Percentiles rank a stretch among this genome's conserved stretches.
phyloP scores from a whole-genome alignment of 2,113 vertebrate genomes.

The Callionymus lyra region DNA sequence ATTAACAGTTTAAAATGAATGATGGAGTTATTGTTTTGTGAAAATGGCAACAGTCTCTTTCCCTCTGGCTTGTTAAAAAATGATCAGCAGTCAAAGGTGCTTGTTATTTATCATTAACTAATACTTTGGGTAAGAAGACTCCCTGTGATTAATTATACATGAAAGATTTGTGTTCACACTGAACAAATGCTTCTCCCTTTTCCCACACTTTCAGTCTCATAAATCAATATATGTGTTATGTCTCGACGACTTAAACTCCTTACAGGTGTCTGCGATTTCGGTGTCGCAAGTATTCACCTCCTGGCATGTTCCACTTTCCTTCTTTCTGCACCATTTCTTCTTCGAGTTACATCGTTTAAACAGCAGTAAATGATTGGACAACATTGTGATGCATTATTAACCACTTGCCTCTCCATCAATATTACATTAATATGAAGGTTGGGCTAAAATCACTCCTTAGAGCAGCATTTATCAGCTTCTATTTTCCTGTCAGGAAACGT shows the following conservation, averaged over 20 bases:
- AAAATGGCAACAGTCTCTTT: too few species aligned
- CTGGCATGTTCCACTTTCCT: constrained; percentile 12
- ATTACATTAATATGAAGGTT: constrained; percentile 47
- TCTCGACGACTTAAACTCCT: constrained; percentile 13
- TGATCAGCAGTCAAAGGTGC: too few species aligned
- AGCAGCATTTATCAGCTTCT: constrained; percentile 16
- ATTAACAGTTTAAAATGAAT: too few species aligned
- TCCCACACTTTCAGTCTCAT: constrained; percentile 14
- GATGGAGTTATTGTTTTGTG: too few species aligned
- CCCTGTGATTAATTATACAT: not conserved
- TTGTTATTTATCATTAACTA: too few species aligned
- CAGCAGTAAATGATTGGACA: constrained; percentile 44
- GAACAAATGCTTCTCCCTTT: constrained; percentile 1
- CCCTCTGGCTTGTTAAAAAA: too few species aligned
- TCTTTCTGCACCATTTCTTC: constrained; percentile 3
- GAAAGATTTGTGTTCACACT: constrained; percentile 2
- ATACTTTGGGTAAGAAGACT: too few species aligned
- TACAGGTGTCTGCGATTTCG: constrained; percentile 17
- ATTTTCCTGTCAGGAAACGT: constrained; percentile 13
- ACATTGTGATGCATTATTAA: constrained; percentile 55
- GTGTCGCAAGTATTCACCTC: constrained; percentile 30
- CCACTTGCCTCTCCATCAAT: constrained; percentile 41
- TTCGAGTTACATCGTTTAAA: constrained; percentile 26
- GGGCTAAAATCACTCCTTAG: constrained; percentile 21
- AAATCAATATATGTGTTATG: constrained; percentile 21